These are phyloP conservation scores for Monodelphis domestica DNA, from an alignment of 2,797 vertebrate species.

Conservation along the genomic window DNA sequence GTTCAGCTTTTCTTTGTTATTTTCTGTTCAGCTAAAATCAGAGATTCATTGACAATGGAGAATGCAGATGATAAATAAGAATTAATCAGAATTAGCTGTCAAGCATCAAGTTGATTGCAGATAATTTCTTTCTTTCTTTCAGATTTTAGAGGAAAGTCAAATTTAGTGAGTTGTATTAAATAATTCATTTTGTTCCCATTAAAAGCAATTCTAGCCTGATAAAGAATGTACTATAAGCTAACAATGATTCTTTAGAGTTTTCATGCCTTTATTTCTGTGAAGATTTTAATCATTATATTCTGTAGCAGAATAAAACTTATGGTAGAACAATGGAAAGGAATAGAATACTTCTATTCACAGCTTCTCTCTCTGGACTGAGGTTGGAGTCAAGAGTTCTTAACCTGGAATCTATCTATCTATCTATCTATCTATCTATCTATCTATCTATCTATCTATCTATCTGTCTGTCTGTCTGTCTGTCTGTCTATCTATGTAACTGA, in stretches of 20 bases:
- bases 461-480: too few relatives aligned
- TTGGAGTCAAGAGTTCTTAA: background rate
- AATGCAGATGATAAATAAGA: constrained; percentile 64
- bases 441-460: background rate
- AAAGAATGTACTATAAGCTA: constrained; percentile 32
- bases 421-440: too few relatives aligned
- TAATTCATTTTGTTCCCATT: constrained; percentile 56
- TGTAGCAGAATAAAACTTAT: background rate
- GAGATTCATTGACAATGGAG: background rate
- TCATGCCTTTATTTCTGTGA: background rate
- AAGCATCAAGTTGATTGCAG: constrained; percentile 39
- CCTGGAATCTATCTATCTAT: background rate
- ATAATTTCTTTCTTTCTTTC: constrained; percentile 9
- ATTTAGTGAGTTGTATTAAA: constrained; percentile 59
- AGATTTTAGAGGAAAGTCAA: constrained; percentile 55
- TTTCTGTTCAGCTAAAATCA: constrained; percentile 19
- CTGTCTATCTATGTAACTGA: too few relatives aligned
- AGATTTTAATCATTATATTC: constrained; percentile 16
- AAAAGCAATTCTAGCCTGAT: constrained; percentile 57
- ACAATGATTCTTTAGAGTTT: background rate
- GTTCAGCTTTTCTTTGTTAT: constrained; percentile 27
- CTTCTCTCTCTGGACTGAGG: background rate
- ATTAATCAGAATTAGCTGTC: constrained; percentile 53
- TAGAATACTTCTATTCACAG: background rate
- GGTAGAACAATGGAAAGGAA: background rate